Conservation (phyloP, 2,113 vertebrate species). For the Actinemys pallida region DNA sequence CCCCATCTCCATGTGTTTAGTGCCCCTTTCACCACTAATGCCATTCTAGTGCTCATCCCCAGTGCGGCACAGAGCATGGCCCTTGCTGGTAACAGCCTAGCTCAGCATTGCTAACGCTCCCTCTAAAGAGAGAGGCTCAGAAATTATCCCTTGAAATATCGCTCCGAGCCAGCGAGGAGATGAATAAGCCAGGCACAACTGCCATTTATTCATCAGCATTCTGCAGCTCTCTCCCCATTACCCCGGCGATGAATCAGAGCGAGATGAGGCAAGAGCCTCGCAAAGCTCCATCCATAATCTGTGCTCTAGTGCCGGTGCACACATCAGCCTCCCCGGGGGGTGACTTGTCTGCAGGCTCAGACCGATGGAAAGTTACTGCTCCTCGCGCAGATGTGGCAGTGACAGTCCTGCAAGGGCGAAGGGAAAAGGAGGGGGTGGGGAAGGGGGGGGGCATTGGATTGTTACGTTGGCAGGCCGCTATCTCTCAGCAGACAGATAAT, state of each 20-base stretch:
- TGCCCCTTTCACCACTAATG: slow-evolving; percentile 13
- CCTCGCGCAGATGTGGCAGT: background rate
- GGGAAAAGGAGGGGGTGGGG: background rate
- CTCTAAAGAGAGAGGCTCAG: rapidly evolving
- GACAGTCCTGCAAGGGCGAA: background rate
- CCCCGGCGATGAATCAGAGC: background rate
- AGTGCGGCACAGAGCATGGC: background rate
- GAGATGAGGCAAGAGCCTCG: background rate
- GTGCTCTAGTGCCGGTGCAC: background rate
- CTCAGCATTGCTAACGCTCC: background rate
- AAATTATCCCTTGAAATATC: slow-evolving; percentile 13
- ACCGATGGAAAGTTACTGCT: background rate
- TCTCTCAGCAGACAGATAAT: slow-evolving; percentile 61
- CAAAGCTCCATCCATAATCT: background rate
- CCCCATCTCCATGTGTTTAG: slow-evolving; percentile 16
- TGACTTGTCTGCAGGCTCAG: rapidly evolving
- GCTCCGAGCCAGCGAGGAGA: background rate
- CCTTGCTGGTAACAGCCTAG: rapidly evolving
- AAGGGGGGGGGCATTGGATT: slow-evolving; percentile 1
- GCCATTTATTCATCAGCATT: slow-evolving; percentile 1
- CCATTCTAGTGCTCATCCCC: background rate
- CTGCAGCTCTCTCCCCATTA: background rate
- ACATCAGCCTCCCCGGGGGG: background rate
- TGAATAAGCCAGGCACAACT: background rate
- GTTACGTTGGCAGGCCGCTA: background rate